Conservation (phyloP, 2,888 invertebrate species). For the Biston stratarius region DNA sequence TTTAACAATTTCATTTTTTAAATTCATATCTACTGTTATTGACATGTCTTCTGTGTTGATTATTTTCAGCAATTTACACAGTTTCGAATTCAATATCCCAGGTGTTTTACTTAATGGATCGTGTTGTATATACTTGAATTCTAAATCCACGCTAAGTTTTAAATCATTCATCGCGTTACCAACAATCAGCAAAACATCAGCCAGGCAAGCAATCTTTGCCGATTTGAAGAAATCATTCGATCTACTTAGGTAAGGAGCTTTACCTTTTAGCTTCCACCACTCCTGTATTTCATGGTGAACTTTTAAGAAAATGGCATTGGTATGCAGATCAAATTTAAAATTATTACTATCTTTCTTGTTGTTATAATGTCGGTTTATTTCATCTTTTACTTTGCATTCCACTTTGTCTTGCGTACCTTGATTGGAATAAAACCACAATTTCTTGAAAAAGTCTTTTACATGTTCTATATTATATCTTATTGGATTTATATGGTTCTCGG, state of each 20-base stretch:
- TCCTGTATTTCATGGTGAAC: slow-evolving; percentile 10
- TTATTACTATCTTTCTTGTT: not conserved
- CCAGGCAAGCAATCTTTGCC: slow-evolving; percentile 1
- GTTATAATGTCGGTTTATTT: slow-evolving; percentile 10
- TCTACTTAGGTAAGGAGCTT: slow-evolving; percentile 3
- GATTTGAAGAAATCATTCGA: not conserved
- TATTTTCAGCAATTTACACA: not conserved
- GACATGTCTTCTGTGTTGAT: not conserved
- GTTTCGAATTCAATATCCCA: not conserved
- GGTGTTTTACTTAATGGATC: not conserved
- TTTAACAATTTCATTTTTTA: slow-evolving; percentile 20
- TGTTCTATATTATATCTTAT: slow-evolving; percentile 22
- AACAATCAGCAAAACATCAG: not conserved
- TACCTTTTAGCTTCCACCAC: slow-evolving; percentile 8
- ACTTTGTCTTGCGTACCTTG: slow-evolving; percentile 8
- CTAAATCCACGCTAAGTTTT: not conserved
- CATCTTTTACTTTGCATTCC: not conserved
- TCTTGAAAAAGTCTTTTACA: not conserved
- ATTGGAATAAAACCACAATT: not conserved
- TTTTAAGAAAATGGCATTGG: slow-evolving; percentile 26
- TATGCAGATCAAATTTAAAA: slow-evolving; percentile 31
- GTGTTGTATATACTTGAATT: not conserved
- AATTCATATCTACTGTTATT: not conserved
- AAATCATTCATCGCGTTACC: not conserved
- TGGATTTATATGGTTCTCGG: slow-evolving; percentile 29